These are phyloP conservation scores for Agapornis canus DNA, from an alignment of 2,797 vertebrate species.

Conservation along the genomic window DNA sequence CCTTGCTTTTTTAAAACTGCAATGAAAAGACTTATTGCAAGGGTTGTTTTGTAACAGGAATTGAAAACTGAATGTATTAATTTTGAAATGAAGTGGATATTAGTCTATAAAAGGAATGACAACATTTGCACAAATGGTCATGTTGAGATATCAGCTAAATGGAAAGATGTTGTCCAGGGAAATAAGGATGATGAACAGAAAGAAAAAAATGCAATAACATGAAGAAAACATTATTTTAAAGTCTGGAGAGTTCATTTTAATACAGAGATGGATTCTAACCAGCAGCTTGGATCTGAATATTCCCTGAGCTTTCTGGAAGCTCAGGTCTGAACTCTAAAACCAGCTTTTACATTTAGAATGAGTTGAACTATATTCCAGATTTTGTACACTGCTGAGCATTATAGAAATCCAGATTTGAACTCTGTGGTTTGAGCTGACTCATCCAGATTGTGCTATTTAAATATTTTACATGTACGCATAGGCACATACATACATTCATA, in stretches of 20 bases:
- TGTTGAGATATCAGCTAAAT: not conserved
- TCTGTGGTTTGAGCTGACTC: not conserved
- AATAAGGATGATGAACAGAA: constrained; percentile 1
- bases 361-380: constrained; percentile 36
- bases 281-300: not conserved
- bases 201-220: not conserved
- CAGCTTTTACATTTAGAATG: not conserved
- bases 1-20: constrained; percentile 35
- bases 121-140: not conserved
- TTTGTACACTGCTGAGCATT: not conserved
- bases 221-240: constrained; percentile 44
- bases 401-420: not conserved
- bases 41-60: not conserved
- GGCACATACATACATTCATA: not conserved
- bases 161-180: not conserved
- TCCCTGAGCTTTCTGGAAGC: constrained; percentile 31
- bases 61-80: not conserved
- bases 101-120: not conserved
- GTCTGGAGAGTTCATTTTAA: not conserved
- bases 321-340: constrained; percentile 1
- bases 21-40: not conserved
- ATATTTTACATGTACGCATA: not conserved
- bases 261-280: not conserved
- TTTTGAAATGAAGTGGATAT: not conserved
- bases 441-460: not conserved